These are phyloP conservation scores for Coluber constrictor DNA, from an alignment of 2,797 vertebrate genomes.

Conservation along the genomic window DNA sequence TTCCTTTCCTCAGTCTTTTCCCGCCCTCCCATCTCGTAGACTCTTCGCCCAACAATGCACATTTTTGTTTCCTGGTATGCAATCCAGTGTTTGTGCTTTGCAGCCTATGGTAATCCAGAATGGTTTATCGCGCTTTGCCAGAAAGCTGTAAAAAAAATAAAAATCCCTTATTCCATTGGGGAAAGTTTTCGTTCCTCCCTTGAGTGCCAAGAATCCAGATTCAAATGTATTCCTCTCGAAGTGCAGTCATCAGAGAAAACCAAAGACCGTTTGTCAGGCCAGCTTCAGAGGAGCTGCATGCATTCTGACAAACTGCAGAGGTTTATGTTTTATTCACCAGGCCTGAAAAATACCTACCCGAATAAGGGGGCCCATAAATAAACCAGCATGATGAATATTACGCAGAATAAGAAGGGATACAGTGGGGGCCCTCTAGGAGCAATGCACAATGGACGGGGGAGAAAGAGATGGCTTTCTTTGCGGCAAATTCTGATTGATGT, in stretches of 20 bases:
- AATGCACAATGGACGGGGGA: constrained; percentile 28
- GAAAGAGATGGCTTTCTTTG: constrained; percentile 32
- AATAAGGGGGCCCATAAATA: constrained; percentile 75
- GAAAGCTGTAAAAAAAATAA: constrained; percentile 12
- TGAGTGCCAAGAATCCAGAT: constrained; percentile 56
- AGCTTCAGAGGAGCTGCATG: constrained; percentile 63
- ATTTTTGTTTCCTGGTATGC: not conserved
- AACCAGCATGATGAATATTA: constrained; percentile 77
- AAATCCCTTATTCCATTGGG: constrained; percentile 50
- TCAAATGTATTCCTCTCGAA: constrained; percentile 71
- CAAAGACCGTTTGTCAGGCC: constrained; percentile 64
- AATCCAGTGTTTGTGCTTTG: not conserved
- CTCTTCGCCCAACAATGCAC: not conserved
- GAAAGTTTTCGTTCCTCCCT: constrained; percentile 42
- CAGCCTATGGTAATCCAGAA: constrained; percentile 8
- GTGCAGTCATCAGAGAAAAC: constrained; percentile 63
- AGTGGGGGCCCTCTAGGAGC: constrained; percentile 51
- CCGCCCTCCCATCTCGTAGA: not conserved
- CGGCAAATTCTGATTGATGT: constrained; percentile 25
- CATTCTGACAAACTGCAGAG: constrained; percentile 68
- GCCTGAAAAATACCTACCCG: constrained; percentile 80
- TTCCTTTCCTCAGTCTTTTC: not conserved
- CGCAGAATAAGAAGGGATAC: constrained; percentile 71
- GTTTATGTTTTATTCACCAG: constrained; percentile 88
- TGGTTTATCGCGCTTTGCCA: not conserved